Base-by-base conservation (phyloP, 1,140 invertebrate genomes). In the Carposina sasakii region DNA sequence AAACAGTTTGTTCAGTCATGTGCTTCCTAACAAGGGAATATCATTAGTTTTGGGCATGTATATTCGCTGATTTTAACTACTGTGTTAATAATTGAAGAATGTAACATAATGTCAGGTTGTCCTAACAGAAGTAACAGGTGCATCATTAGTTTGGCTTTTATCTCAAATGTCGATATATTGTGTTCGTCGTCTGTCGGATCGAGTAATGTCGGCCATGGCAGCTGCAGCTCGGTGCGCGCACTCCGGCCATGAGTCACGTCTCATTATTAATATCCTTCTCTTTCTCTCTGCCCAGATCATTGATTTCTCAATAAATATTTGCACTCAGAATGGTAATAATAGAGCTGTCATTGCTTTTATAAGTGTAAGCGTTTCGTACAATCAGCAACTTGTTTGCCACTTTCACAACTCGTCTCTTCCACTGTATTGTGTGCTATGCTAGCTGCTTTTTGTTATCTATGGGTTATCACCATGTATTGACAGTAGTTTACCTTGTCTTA, bases 401-500 rank as follows among this genome's bases (percentile, higher is more conserved):
- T 75, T 72, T 84, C 81, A 81, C 77, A 71, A 79, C 63, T 82
- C 76, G 81, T 81, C 70, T 81, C 67, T 82, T 81, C 81, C 81
- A 84, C 78, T 82, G 71, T 84, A 74, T 67, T 77, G 81, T 84
- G 81, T 84, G 78, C 78, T 84, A 75, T 82, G 81, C 76, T 84
- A 84, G 81, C 81, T 84, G 81, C 81, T 84, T 84, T 79, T 84
- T 84, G 81, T 84, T n/a, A 81, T 78, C 76, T 81, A 84, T 84
- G 77, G 76, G 75, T 84, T 81, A 78, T 81, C 77, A 81, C 81
- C 77, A 75, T 75, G 66, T 74, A 69, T 70, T 68, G 61, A 71
- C 57, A 67, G 74, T 78, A 78, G 76, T 68, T 70, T 64, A 67
- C 51, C 64, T 70, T 73, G 63, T 72, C 59, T 71, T 46, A 77